Conservation (phyloP, 2,888 invertebrate genomes). For the Cabera pusaria region DNA sequence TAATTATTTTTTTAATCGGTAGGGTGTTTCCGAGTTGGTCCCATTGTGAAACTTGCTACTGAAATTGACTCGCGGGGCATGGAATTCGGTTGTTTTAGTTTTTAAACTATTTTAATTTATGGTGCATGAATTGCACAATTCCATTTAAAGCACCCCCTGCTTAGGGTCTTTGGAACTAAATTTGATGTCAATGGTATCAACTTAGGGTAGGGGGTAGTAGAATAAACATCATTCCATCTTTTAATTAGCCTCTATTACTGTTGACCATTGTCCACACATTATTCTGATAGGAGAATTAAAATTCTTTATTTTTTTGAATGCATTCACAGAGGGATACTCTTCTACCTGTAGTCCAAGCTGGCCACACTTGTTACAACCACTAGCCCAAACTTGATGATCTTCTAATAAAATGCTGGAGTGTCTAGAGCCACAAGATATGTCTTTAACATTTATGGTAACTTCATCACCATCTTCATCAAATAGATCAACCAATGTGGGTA, state of each 20-base stretch:
- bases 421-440: conserved; percentile 89
- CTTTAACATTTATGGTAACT: conserved; percentile 75
- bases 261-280: conserved; percentile 67
- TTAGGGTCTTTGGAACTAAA: too few species aligned
- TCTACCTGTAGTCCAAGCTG: conserved; percentile 85
- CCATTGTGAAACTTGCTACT: too few species aligned
- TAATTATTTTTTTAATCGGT: too few species aligned
- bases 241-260: conserved; percentile 36
- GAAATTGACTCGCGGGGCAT: too few species aligned
- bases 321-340: conserved; percentile 43
- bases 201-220: too few species aligned
- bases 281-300: conserved; percentile 41
- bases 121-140: too few species aligned
- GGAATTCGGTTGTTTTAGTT: too few species aligned
- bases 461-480: conserved; percentile 63
- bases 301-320: conserved; percentile 54
- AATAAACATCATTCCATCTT: conserved; percentile 14
- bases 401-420: conserved; percentile 89
- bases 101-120: too few species aligned
- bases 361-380: conserved; percentile 92
- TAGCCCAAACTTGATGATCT: conserved; percentile 87
- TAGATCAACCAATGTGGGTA: conserved; percentile 65
- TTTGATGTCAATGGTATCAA: too few species aligned
- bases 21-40: too few species aligned
- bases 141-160: too few species aligned